A percentile compares a stretch with the other conserved stretches of the same genome.
Evolutionary conservation across 2,113 vertebrate genomes (phyloP).

Genomic region (Chrysochloris asiatica): DNA sequence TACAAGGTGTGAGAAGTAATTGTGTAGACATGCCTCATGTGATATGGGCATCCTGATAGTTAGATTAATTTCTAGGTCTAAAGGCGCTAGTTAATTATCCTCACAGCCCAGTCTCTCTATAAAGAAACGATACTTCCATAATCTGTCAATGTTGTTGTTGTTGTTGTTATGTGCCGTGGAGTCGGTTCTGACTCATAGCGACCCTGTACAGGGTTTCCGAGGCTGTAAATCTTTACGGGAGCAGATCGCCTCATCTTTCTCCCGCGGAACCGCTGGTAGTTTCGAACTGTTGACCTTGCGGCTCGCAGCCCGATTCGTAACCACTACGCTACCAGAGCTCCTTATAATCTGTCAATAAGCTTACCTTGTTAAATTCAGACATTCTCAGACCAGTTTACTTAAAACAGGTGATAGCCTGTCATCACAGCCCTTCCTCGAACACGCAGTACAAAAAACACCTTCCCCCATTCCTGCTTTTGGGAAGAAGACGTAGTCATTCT

Average conservation of each 20-base stretch:
- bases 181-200: too few relatives aligned
- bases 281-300: too few relatives aligned
- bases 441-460: not conserved
- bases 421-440: not conserved
- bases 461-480: not conserved
- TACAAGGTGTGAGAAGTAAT: not conserved
- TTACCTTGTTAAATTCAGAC: conserved; percentile 21
- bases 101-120: not conserved
- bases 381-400: not conserved
- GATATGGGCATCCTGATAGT: not conserved
- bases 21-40: not conserved
- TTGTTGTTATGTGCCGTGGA: too few relatives aligned
- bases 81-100: not conserved
- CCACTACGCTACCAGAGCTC: too few relatives aligned
- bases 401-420: not conserved
- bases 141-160: too few relatives aligned
- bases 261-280: too few relatives aligned
- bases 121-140: not conserved
- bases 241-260: too few relatives aligned
- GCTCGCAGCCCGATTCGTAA: too few relatives aligned
- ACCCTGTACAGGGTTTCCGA: too few relatives aligned
- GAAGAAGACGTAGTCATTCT: not conserved
- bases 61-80: not conserved
- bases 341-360: not conserved
- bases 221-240: too few relatives aligned